Evolutionary conservation across 2,113 vertebrate species (phyloP).

Genomic region (Sturnira hondurensis): DNA sequence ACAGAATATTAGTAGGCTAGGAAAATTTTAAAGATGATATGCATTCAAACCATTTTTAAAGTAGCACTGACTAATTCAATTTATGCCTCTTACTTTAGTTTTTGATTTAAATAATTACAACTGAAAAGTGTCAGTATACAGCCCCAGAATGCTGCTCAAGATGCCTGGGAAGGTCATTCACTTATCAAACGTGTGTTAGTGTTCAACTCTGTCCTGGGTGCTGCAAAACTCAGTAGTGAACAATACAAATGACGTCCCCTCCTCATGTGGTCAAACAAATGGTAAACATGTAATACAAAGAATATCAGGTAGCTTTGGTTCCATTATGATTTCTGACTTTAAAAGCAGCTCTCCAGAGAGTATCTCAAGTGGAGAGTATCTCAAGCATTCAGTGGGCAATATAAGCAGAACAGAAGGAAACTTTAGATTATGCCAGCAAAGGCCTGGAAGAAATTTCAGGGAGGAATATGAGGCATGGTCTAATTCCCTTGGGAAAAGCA

Average conservation of each 20-base stretch:
- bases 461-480: neutral
- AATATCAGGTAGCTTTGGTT: neutral
- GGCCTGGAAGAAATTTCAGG: neutral
- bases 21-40: neutral
- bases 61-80: neutral
- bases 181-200: neutral
- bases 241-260: neutral
- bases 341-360: neutral
- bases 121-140: neutral
- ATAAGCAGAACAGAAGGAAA: neutral
- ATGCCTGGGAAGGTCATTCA: neutral
- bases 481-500: neutral
- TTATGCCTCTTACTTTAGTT: neutral
- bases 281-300: neutral
- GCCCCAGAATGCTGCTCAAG: neutral
- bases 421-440: neutral
- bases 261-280: neutral
- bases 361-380: neutral
- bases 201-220: neutral
- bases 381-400: neutral
- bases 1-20: neutral
- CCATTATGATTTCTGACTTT: neutral
- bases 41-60: neutral
- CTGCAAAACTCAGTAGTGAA: neutral
- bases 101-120: neutral